Evolutionary conservation across 1,140 invertebrate genomes (phyloP).

Genomic region (Drosophila serrata): DNA sequence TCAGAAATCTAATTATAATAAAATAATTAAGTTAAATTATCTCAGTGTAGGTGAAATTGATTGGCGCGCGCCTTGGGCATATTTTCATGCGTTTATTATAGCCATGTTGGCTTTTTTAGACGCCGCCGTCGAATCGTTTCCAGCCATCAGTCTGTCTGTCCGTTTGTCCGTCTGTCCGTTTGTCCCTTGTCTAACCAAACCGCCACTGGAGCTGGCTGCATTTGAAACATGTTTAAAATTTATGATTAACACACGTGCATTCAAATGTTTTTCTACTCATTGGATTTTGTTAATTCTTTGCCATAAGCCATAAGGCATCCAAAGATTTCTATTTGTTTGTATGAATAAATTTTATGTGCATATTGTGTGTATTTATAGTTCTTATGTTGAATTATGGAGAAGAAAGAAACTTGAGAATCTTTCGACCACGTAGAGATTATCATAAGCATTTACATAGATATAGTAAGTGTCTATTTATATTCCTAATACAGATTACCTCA

Average conservation of each 20-base stretch:
- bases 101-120: slow-evolving; percentile 58
- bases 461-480: neutral
- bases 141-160: slow-evolving; percentile 20
- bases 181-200: slow-evolving; percentile 3
- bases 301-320: slow-evolving; percentile 20
- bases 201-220: slow-evolving; percentile 45
- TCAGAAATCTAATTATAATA: too few species aligned
- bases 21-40: neutral
- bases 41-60: slow-evolving; percentile 65
- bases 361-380: slow-evolving; percentile 74
- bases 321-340: slow-evolving; percentile 77
- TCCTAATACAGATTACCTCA: neutral
- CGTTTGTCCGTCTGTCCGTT: neutral
- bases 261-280: slow-evolving; percentile 59
- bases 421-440: neutral
- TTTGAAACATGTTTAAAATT: slow-evolving; percentile 82
- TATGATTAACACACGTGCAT: slow-evolving; percentile 79
- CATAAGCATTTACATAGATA: neutral
- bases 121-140: slow-evolving; percentile 42
- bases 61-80: slow-evolving; percentile 77
- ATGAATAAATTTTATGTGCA: slow-evolving; percentile 67
- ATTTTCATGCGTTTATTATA: slow-evolving; percentile 82
- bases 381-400: slow-evolving; percentile 26
- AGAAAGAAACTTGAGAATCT: neutral
- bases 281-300: slow-evolving; percentile 59